These are phyloP conservation scores for Chaitophorus viminalis DNA, from an alignment of 2,888 invertebrate genomes.

Conservation along the genomic window DNA sequence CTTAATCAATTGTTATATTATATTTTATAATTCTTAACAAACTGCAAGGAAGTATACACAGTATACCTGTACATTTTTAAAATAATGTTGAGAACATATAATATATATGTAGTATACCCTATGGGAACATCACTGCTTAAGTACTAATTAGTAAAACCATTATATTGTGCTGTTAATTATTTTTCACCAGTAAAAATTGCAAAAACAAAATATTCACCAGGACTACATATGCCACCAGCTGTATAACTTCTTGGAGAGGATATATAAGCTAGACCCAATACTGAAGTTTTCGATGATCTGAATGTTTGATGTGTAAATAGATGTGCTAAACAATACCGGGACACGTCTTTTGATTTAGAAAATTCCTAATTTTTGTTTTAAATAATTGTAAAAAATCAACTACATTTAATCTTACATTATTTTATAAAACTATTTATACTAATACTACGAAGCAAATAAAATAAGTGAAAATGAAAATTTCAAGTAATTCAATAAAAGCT, in stretches of 20 bases:
- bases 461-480: background rate
- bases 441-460: background rate
- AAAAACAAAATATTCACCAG: conserved; percentile 68
- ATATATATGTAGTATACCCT: too few relatives aligned
- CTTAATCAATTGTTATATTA: too few relatives aligned
- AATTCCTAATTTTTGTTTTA: conserved; percentile 67
- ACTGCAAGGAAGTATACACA: too few relatives aligned
- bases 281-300: conserved; percentile 68
- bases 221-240: conserved; percentile 71
- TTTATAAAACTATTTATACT: background rate
- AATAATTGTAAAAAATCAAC: conserved; percentile 35
- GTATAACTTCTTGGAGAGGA: conserved; percentile 69
- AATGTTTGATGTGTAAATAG: conserved; percentile 72
- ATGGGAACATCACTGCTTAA: too few relatives aligned
- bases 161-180: conserved; percentile 13
- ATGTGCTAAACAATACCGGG: conserved; percentile 70
- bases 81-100: too few relatives aligned
- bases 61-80: too few relatives aligned
- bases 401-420: background rate
- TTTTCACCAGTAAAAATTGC: conserved; percentile 8
- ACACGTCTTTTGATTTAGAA: conserved; percentile 68
- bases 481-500: too few relatives aligned
- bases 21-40: too few relatives aligned
- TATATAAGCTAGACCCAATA: conserved; percentile 71
- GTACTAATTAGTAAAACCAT: conserved; percentile 21